Evolutionary conservation across 2,113 vertebrate genomes (phyloP), one percentile per base, ranked within the genome.

Genomic region (Aptenodytes forsteri): DNA sequence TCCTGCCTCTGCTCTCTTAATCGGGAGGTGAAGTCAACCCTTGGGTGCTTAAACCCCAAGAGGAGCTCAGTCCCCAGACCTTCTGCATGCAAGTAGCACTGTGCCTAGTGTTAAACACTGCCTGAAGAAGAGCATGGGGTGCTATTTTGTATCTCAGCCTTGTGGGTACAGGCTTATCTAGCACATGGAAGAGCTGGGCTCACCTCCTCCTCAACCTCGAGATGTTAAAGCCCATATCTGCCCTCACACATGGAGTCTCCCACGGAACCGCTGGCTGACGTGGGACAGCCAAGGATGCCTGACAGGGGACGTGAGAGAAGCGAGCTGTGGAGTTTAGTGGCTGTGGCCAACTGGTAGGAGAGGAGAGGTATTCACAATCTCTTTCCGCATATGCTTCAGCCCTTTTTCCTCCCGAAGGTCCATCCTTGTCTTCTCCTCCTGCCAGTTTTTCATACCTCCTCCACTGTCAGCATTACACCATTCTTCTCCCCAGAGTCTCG

Each of bases 261-360:
- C 13, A 46, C 56, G 0, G 0, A 29, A n/a, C 27, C 1, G 1
- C 52, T 59, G 27, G 9, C 42, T 84, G 50, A 52, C 1, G 2
- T 64, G 67, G 20, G 23, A 12, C 36, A 89, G 44, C 13, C 7
- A 44, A 36, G 25, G 20, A 30, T 59, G 29, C 67, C 54, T 83
- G 36, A 27, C 11, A 17, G 1, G 4, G 6, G 9, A 2, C 34
- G 9, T 38, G 61, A 78, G 25, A 54, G 30, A 84, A 46, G 13
- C 0, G 0, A 84, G 13, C 42, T 84, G 9, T 56, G 30, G 38
- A 72, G 13, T 72, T 92, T 15, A 59, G 54, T 84, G 46, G 9
- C 72, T 91, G 46, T 62, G 32, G 27, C 52, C 26, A 59, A 8
- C 50, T 87, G 36, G 27, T 67, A 52, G 49, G 36, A 85, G 36